Base-by-base conservation (phyloP, 2,888 invertebrate genomes). In the Camponotus fellah region DNA sequence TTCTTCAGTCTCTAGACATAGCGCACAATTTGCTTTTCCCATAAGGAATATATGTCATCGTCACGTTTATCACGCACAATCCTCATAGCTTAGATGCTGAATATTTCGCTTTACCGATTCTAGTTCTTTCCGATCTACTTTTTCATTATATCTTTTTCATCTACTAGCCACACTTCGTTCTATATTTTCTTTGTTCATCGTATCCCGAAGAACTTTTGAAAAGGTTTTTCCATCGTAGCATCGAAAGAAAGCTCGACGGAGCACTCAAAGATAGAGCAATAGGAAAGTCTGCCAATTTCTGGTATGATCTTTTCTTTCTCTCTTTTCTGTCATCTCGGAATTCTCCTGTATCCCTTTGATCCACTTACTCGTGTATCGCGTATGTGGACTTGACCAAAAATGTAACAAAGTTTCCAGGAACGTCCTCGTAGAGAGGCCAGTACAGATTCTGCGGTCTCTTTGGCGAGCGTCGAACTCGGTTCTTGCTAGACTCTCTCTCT, bases 391-490 rank as follows among this genome's bases (percentile, higher is more conserved):
- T 89, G 90, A 92, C 92, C 92, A 94, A 94, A 94, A 94, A 94
- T 94, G 92, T 93, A 93, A 93, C 94, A 93, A 94, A 94, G 92
- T 94, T 94, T 92, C 87, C 82, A 84, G 84, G 87, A 92, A 92
- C 89, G 89, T 90, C 89, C 89, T 83, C 87, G 87, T 86, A 88
- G 85, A 89, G 86, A 91, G 91, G 86, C 87, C 87, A 87, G 89
- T 87, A 88, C 92, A 93, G 93, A 94, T 94, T 94, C 92, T 92
- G 94, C 92, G 94, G 94, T 94, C 93, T 90, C 93, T 93, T 94
- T 94, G 94, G 90, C 87, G 86, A 75, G 84, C 90, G 89, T 88
- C 91, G 91, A 91, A 91, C 89, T 80, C 86, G 80, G 90, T 92
- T 91, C 92, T 91, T 91, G 88, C 87, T 82, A 81, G 87, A 82